Base-by-base conservation (phyloP, 2,888 invertebrate genomes). In the Tanytarsus gracilentus region DNA sequence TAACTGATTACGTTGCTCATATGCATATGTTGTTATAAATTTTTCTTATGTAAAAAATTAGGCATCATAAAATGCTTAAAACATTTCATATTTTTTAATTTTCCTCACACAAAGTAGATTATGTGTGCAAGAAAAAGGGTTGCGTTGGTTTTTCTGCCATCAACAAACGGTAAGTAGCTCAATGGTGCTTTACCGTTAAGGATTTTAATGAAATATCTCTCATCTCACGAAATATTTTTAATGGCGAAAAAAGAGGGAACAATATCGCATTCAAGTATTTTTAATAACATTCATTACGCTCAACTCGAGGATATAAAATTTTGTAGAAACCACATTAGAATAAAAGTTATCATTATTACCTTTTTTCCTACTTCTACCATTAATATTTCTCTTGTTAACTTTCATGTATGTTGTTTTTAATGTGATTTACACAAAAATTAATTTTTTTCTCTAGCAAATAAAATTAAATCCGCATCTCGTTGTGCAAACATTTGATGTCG, bases 301-400 rank as follows among this genome's bases (percentile, higher is more conserved):
- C 39, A 14, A 8, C n/a, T 11, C 16, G 36, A 36, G 16, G 2
- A 14, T 14, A 36, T 14, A 36, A 7, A 8, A 8, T 33, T 14
- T 33, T 33, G 44, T 23, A 33, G 27, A 36, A 60, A 60, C 60
- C 60, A 60, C 60, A 60, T 60, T 49, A 50, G 60, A 48, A 60
- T 60, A 50, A 49, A 48, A 60, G 50, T 60, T 60, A 60, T 58
- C 14, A 48, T 58, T 30, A 58, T 58, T 48, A 48, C 48, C 30
- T 48, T 39, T 23, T 18, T 51, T 14, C 30, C 8, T 18, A 49
- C 23, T 49, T 16, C 23, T 44, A 44, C 23, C 44, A 23, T 16
- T 44, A 44, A 7, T 23, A 44, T 44, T 23, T 44, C 44, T 8
- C n/a, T 33, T 33, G 9, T 33, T 33, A 5, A 44, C 44, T 23